phyloP scores from a whole-genome alignment of 2,797 vertebrate species.

The Dendrocincla tyrannina region DNA sequence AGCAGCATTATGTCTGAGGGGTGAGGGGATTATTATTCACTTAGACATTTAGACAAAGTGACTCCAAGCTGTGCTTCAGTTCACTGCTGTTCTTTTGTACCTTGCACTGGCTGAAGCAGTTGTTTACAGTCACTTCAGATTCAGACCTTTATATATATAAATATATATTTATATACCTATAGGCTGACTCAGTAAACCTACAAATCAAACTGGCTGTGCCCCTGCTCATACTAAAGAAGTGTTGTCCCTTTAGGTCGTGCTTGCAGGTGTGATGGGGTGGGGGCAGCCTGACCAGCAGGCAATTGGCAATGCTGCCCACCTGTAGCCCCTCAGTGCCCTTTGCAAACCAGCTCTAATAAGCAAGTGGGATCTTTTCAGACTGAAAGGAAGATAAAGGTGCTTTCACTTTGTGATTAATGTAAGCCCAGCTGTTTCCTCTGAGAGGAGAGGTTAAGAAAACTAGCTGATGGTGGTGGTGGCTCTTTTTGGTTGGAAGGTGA shows the following conservation, averaged over 20 bases:
- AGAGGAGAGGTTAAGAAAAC: background rate
- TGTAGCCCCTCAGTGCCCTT: background rate
- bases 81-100: background rate
- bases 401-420: background rate
- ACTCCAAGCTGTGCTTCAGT: rapidly evolving
- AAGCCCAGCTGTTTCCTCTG: background rate
- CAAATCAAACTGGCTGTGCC: background rate
- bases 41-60: background rate
- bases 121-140: background rate
- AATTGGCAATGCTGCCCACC: background rate
- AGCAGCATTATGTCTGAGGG: background rate
- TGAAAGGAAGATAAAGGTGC: background rate
- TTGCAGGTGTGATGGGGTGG: background rate
- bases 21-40: background rate
- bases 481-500: background rate
- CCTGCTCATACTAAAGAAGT: background rate
- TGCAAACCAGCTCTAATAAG: background rate
- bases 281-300: background rate
- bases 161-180: background rate
- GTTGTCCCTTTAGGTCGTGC: background rate
- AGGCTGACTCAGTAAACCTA: background rate
- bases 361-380: background rate
- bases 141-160: background rate
- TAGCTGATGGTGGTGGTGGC: rapidly evolving
- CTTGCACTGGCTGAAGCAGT: background rate